These are phyloP conservation scores for Anorthoa munda DNA, from an alignment of 2,888 invertebrate genomes.

Conservation along the genomic window DNA sequence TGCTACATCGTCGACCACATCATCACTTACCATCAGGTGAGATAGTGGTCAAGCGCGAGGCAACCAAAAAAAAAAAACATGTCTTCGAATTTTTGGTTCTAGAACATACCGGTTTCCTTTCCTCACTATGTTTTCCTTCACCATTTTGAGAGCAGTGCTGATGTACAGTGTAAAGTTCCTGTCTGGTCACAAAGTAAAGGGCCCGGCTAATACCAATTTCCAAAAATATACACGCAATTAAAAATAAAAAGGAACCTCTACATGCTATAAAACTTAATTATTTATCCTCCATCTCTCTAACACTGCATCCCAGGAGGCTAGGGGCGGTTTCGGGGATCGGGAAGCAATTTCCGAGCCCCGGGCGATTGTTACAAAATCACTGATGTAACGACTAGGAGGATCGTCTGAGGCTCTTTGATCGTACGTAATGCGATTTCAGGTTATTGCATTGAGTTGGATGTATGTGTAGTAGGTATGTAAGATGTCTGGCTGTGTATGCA, in stretches of 20 bases:
- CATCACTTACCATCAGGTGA: no score
- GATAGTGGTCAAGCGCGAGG: no score
- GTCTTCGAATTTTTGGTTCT: no score
- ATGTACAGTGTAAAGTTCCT: no score
- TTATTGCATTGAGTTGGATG: slow-evolving; percentile 55
- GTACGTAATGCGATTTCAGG: slow-evolving; percentile 66
- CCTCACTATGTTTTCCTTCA: no score
- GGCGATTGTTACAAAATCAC: slow-evolving; percentile 80
- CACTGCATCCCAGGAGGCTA: slow-evolving; percentile 48
- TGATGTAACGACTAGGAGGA: slow-evolving; percentile 69
- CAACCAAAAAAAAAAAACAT: no score
- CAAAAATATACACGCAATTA: slow-evolving; percentile 4
- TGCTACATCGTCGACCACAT: no score
- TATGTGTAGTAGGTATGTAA: slow-evolving; percentile 16
- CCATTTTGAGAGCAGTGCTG: no score
- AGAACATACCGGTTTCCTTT: no score
- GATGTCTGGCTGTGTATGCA: slow-evolving; percentile 18
- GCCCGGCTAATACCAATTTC: background rate
- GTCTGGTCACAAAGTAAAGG: no score
- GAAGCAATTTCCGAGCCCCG: slow-evolving; percentile 86
- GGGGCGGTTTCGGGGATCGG: slow-evolving; percentile 66
- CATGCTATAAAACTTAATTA: slow-evolving; percentile 41
- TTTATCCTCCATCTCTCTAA: slow-evolving; percentile 18
- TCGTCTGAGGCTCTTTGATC: slow-evolving; percentile 67
- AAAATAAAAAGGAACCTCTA: background rate